A percentile compares a stretch with the other conserved stretches of the same genome.
Conservation (phyloP, 2,888 invertebrate species). For the Amiota communis region DNA sequence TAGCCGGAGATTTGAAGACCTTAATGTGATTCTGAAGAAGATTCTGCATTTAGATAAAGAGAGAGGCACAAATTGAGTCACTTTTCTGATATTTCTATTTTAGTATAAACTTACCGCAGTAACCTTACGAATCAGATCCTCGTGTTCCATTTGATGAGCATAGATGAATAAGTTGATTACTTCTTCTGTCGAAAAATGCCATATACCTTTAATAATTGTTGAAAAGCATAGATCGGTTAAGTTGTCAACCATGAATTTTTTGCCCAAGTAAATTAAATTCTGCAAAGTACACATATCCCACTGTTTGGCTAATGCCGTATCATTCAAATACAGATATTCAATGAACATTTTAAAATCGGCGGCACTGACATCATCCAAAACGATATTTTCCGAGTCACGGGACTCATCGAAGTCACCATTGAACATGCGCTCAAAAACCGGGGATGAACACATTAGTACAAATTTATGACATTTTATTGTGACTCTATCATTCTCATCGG, state of each 20-base stretch:
- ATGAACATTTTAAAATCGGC: constrained; percentile 45
- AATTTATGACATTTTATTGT: constrained; percentile 50
- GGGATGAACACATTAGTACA: constrained; percentile 47
- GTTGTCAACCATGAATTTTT: constrained; percentile 47
- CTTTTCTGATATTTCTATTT: neutral
- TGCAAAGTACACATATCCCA: constrained; percentile 45
- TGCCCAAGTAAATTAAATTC: constrained; percentile 47
- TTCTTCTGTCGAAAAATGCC: constrained; percentile 33
- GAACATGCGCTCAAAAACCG: constrained; percentile 53
- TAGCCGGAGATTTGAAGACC: constrained; percentile 37
- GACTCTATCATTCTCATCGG: constrained; percentile 38
- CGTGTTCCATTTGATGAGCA: constrained; percentile 43
- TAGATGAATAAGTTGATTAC: constrained; percentile 47
- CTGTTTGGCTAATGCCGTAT: constrained; percentile 32
- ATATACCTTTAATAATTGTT: constrained; percentile 32
- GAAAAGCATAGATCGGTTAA: constrained; percentile 42
- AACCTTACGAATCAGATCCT: constrained; percentile 33
- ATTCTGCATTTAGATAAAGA: constrained; percentile 28
- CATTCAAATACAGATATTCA: constrained; percentile 47
- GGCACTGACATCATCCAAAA: constrained; percentile 48
- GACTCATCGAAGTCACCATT: constrained; percentile 48
- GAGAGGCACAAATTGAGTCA: neutral
- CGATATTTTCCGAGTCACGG: constrained; percentile 44
- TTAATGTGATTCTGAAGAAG: neutral
- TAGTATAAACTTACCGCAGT: constrained; percentile 31